Evolutionary conservation across 2,797 vertebrate species (phyloP), one percentile per base, ranked within the genome.

Genomic region (Helostoma temminkii): DNA sequence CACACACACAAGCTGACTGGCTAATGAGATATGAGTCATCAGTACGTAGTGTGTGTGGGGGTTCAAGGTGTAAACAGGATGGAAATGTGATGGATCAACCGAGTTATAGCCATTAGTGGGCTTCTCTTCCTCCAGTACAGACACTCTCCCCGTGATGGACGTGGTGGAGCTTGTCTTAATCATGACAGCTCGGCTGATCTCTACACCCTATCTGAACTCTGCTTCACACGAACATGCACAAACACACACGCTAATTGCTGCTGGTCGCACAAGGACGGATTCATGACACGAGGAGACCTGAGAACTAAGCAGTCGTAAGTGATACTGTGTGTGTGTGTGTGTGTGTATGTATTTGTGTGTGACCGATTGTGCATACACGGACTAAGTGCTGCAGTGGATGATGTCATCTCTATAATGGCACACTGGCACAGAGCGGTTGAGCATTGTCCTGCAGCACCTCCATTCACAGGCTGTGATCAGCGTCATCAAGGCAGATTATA

Each of bases 391-490:
- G 92, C 91, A 92, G 92, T 91, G 81, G 85, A 88, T 94, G 94
- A 94, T 94, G 93, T 94, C 91, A 94, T 93, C 88, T 61, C 84
- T 90, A 86, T 93, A 93, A 91, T 89, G 81, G 84, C 83, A 89
- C 86, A 85, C 85, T 83, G 82, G 78, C 83, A 87, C 79, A 82
- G 85, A 88, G 86, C 58, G 49, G 78, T 52, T 76, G 69, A 85
- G 77, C 81, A 66, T 82, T 87, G 80, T 89, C 87, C 86, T 57
- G 45, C 84, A 85, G 84, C 76, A 84, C 83, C 80, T 88, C 81
- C 83, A 84, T 89, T 87, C 84, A 86, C 86, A 81, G 81, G 69
- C 83, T 82, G 81, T 76, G 88, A 88, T 83, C 71, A 65, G 77
- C 85, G 75, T 88, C 83, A 87, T 86, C 66, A 48, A 49, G 68